A percentile compares a stretch with the other conserved stretches of the same genome.
Evolutionary conservation across 2,888 invertebrate genomes (phyloP).

Genomic region (Galeopsomyia nigrocyanea): DNA sequence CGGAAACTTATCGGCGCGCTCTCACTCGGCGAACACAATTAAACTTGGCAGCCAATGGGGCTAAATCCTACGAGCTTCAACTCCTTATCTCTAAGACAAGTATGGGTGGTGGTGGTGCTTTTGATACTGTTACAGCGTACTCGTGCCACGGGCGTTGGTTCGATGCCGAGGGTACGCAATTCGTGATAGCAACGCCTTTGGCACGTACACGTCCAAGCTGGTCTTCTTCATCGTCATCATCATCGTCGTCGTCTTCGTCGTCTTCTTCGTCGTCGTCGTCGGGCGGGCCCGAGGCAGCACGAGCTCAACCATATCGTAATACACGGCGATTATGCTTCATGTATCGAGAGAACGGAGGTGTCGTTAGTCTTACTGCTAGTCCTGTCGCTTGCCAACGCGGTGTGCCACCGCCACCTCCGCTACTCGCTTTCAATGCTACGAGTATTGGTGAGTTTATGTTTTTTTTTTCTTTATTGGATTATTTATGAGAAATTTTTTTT

Average conservation of each 20-base stretch:
- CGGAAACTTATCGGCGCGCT: too few relatives aligned
- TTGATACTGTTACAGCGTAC: slow-evolving; percentile 75
- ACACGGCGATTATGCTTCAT: slow-evolving; percentile 82
- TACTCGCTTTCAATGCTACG: slow-evolving; percentile 79
- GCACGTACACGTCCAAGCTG: slow-evolving; percentile 66
- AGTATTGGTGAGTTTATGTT: slow-evolving; percentile 73
- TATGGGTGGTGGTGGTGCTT: too few relatives aligned
- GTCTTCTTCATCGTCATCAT: too few relatives aligned
- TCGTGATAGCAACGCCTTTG: slow-evolving; percentile 84
- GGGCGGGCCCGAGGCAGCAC: slow-evolving; percentile 66
- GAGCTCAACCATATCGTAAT: slow-evolving; percentile 66
- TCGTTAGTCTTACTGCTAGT: slow-evolving; percentile 66
- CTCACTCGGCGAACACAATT: too few relatives aligned
- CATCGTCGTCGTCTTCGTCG: background rate
- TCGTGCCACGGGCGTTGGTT: slow-evolving; percentile 90
- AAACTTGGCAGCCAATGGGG: too few relatives aligned
- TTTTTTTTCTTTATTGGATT: too few relatives aligned
- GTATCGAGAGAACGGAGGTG: slow-evolving; percentile 75
- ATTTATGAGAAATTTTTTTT: too few relatives aligned
- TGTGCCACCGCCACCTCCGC: slow-evolving; percentile 62
- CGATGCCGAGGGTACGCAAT: slow-evolving; percentile 84
- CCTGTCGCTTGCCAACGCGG: slow-evolving; percentile 67
- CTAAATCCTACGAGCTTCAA: too few relatives aligned
- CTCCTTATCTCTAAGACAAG: too few relatives aligned
- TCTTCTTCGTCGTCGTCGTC: slow-evolving; percentile 20